A percentile compares a stretch with the other conserved stretches of the same genome.
Conservation (phyloP, 2,888 invertebrate species). For the Lathronympha strigana region DNA sequence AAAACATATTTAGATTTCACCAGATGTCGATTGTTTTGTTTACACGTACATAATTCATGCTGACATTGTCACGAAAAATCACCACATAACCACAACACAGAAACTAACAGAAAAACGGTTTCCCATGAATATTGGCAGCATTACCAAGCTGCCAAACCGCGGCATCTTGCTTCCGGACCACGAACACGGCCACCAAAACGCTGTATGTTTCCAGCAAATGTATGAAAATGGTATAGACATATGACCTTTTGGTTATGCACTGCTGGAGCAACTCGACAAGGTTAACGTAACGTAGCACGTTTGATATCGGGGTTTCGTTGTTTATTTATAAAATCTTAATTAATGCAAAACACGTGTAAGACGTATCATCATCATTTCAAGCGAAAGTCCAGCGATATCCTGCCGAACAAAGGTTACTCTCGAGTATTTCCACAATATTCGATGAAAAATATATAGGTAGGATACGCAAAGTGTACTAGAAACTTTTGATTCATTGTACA, state of each 20-base stretch:
- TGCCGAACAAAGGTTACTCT: too few species aligned
- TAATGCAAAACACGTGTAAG: too few species aligned
- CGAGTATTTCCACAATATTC: too few species aligned
- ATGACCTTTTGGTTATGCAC: not conserved
- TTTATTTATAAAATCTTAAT: not conserved
- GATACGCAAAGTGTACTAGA: too few species aligned
- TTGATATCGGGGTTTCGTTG: slow-evolving; percentile 6
- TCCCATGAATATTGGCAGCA: not conserved
- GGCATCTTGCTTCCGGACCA: slow-evolving; percentile 11
- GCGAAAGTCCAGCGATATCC: too few species aligned
- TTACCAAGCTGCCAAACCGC: slow-evolving; percentile 11
- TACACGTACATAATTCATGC: too few species aligned
- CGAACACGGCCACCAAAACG: not conserved
- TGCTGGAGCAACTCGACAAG: slow-evolving; percentile 3
- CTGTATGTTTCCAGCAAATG: not conserved
- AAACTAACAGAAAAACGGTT: not conserved
- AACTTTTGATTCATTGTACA: too few species aligned
- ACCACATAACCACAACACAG: not conserved
- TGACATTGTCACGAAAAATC: too few species aligned
- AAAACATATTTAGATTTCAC: too few species aligned
- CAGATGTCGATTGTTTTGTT: too few species aligned
- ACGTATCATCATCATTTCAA: too few species aligned
- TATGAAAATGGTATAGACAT: not conserved
- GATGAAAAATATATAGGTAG: too few species aligned
- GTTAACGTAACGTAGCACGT: slow-evolving; percentile 12